Conservation (phyloP, 1,140 invertebrate genomes). For the Pararge aegeria region DNA sequence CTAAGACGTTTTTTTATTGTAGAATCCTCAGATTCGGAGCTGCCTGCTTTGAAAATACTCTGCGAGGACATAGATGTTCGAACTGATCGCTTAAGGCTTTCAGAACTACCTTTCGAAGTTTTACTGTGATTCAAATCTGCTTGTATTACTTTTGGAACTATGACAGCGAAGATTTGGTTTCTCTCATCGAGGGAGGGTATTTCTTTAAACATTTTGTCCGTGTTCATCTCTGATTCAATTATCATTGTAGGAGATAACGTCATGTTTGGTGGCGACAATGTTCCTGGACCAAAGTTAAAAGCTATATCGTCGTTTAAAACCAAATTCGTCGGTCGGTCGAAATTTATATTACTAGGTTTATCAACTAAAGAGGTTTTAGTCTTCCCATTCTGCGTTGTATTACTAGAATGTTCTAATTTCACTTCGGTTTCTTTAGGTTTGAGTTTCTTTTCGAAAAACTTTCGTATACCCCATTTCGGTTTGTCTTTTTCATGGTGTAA, state of each 20-base stretch:
- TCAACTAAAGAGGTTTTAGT: constrained; percentile 56
- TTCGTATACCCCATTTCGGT: constrained; percentile 65
- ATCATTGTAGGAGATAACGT: constrained; percentile 73
- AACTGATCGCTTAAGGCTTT: constrained; percentile 57
- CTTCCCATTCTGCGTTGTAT: constrained; percentile 38
- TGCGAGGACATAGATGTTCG: constrained; percentile 57
- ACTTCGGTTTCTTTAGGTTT: constrained; percentile 79
- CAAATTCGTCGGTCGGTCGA: constrained; percentile 62
- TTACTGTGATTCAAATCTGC: constrained; percentile 40
- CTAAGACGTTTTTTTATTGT: constrained; percentile 66
- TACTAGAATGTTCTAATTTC: constrained; percentile 59
- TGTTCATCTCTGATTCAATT: constrained; percentile 58
- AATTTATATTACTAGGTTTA: constrained; percentile 45
- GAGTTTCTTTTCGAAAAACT: constrained; percentile 60
- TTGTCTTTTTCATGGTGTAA: constrained; percentile 68
- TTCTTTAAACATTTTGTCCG: constrained; percentile 70
- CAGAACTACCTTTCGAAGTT: constrained; percentile 46
- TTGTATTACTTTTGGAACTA: constrained; percentile 68
- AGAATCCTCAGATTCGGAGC: constrained; percentile 68
- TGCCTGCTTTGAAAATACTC: constrained; percentile 54
- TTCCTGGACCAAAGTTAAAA: constrained; percentile 61
- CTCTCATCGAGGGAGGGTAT: constrained; percentile 53
- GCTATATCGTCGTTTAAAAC: constrained; percentile 49
- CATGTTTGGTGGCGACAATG: constrained; percentile 71
- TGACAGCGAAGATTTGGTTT: constrained; percentile 73